Evolutionary conservation across 1,140 invertebrate species (phyloP), one percentile per base, ranked within the genome.

Genomic region (Diorhabda sublineata): DNA sequence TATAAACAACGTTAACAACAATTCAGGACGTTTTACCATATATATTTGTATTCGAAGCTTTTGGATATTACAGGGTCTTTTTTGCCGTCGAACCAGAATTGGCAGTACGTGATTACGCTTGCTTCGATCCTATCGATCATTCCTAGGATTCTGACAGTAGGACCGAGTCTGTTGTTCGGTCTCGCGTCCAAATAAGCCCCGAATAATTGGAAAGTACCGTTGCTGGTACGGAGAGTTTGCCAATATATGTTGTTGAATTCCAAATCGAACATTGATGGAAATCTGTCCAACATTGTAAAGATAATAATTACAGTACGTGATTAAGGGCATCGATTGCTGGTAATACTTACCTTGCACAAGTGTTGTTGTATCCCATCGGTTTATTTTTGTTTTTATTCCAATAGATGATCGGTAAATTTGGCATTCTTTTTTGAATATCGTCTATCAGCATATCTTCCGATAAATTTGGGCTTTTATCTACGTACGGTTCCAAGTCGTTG

Each of bases 201-300:
- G 77, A 92, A 96, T 2, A 97, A 80, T 74, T 95, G 93, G 77
- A 96, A 95, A 0, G 93, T 93, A 1, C 93, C 93, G 74, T 95
- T 92, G 44, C 85, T 87, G 2, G 91, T 90, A 69, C 86, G 85
- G 73, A 95, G 73, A 7, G 88, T 92, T 80, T 97, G 93, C 93
- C 93, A 95, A 79, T 95, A 95, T 5, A 93, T 87, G 78, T 97
- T 96, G 81, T 95, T 95, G 83, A 94, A 96, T 79, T 96, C 90
- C 64, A 97, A 83, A 72, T 95, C 93, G 78, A 91, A 94, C 61
- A 96, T 88, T 60, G 87, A 92, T 1, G 95, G 94, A 77, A 93
- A 95, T 42, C 85, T 86, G 57, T 26, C 26, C 26, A 26, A 26
- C 26, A 26, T 26, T 26, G 26, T 26, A 26, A 26, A 26, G 26